Base-by-base conservation (phyloP, 2,113 vertebrate genomes). In the Illadopsis cleaveri region DNA sequence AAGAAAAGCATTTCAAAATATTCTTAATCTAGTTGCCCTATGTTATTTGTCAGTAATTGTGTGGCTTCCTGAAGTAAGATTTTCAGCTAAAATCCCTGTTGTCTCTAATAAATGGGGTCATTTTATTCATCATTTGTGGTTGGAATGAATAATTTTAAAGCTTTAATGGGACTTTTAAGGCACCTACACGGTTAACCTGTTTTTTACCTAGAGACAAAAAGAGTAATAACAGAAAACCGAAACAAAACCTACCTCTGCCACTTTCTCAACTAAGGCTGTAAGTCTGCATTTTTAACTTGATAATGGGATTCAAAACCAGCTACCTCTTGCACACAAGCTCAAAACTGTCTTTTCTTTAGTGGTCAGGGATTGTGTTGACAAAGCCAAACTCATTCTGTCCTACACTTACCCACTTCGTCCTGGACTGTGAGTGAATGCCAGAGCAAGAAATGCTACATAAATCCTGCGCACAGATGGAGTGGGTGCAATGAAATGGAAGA, bases 71-170 rank as follows among this genome's bases (percentile, higher is more conserved):
- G 4, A 85, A 71, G 19, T 40, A 44, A 93, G 38, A 65, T 73
- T 91, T 82, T 68, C 54, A 68, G 33, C 9, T 64, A 65, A 68
- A 57, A 15, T 0, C 7, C 14, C 37, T 66, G 3, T 79, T 70
- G 11, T 62, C 33, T 20, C 50, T 78, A 86, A 73, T 70, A 92
- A 81, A 89, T 60, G 6, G 16, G 30, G 33, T 70, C 4, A 75
- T 84, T 95, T 89, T 78, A 60, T 60, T 73, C 13, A 87, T 79
- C 76, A 66, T 64, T 94, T 92, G 37, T 68, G 44, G 20, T 12
- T 65, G 27, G 77, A 87, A 87, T 82, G 3, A 87, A 45, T 75
- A 79, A 72, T 69, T 33, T 69, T 71, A 68, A 48, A 60, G 35
- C 15, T 87, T 76, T 84, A 81, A 44, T 54, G 20, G 17, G 18